Base-by-base conservation (phyloP, 1,140 invertebrate species). In the Panagrolaimus sp. region DNA sequence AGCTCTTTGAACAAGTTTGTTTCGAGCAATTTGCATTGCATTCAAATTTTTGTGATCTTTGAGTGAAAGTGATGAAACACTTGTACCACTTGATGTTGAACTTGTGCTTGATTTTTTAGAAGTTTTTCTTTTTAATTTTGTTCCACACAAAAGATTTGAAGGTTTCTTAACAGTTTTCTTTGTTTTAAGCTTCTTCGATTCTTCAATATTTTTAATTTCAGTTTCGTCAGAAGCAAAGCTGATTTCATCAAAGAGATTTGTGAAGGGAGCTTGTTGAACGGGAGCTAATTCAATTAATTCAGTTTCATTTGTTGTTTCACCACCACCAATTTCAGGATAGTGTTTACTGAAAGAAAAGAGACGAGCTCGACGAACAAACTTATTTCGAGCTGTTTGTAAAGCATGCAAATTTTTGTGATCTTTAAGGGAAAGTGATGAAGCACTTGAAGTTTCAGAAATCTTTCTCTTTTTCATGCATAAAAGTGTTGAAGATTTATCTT, bases 231-330 rank as follows among this genome's bases (percentile, higher is more conserved):
- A 16, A 25, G 51, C 51, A 27, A 57, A 57, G 20, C 20, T 25
- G n/a, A 57, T 57, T 8, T 20, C 20, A 57, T 57, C 51, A 27
- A 57, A 57, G n/a, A 57, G 51, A 27, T 57, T 57, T 16, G 27
- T 27, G 51, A 13, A 20, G 11, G 51, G 51, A 11, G 27, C 13
- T 57, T 57, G 20, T 25, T 13, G 20, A 3, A 27, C n/a, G 4
- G 20, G 20, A 13, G 20, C 51, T 11, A 57, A 2, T 57, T 57
- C 51, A 20, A 57, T 11, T 4, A 57, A 20, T 57, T 57, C 51
- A 57, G 9, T 27, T 57, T 57, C 51, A n/a, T n/a, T 25, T 25
- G 20, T n/a, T 57, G 11, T n/a, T n/a, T n/a, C n/a, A n/a, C n/a
- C 51, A 20, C 4, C 11, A 38, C 31, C 31, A 38, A 38, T 38